Percentiles rank a stretch among this genome's conserved stretches.
Evolutionary conservation across 2,888 invertebrate species (phyloP).

Genomic region (Metallyticus violacea): DNA sequence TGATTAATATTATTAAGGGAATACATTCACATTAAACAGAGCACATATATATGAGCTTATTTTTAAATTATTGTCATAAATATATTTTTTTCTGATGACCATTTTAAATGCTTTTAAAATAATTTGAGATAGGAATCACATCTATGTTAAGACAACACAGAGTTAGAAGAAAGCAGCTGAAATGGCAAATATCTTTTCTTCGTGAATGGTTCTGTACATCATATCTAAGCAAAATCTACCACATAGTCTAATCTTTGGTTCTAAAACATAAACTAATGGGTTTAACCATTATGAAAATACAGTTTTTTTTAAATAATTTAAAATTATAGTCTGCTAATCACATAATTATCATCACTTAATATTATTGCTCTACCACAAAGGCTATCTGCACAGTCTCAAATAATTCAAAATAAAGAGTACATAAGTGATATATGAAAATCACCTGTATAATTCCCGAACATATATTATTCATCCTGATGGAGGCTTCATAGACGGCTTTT

Average conservation of each 20-base stretch:
- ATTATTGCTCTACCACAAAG: neutral
- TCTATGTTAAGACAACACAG: neutral
- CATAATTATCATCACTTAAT: neutral
- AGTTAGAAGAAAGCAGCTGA: neutral
- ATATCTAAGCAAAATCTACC: neutral
- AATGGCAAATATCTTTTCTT: neutral
- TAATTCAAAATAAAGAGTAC: neutral
- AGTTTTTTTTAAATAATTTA: neutral
- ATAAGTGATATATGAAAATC: too few relatives aligned
- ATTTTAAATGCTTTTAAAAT: too few relatives aligned
- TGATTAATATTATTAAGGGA: too few relatives aligned
- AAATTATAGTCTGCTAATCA: too few relatives aligned
- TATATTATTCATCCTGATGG: neutral
- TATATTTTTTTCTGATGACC: too few relatives aligned
- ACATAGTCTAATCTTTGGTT: neutral
- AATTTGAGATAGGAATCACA: too few relatives aligned
- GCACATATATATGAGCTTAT: too few relatives aligned
- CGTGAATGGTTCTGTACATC: neutral
- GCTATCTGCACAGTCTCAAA: neutral
- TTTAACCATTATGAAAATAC: too few relatives aligned
- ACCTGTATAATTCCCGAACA: too few relatives aligned
- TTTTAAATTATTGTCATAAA: too few relatives aligned
- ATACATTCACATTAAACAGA: too few relatives aligned
- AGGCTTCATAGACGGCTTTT: conserved; percentile 1
- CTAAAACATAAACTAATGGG: neutral